Conservation (phyloP, 92 coral and sea anemone genomes). For the Heliopora coerulea region DNA sequence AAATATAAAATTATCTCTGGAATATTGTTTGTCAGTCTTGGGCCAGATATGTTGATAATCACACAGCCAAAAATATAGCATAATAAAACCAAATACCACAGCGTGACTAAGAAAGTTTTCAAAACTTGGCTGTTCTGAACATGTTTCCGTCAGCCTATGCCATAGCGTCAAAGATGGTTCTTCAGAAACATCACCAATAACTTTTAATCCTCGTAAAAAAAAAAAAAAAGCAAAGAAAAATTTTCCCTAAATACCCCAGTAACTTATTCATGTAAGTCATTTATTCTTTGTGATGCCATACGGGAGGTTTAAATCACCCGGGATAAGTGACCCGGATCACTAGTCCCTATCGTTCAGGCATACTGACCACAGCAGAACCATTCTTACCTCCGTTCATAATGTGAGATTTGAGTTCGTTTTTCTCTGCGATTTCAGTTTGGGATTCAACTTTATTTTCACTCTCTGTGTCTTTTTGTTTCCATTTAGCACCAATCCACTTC, state of each 20-base stretch:
- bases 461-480: slow-evolving; percentile 44
- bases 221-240: not conserved
- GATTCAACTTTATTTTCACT: slow-evolving; percentile 19
- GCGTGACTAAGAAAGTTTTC: slow-evolving; percentile 79
- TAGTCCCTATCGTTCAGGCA: no score
- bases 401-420: slow-evolving; percentile 3
- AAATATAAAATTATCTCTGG: slow-evolving; percentile 81
- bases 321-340: no score
- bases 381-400: slow-evolving; percentile 11
- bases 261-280: no score
- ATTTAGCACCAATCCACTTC: slow-evolving; percentile 54
- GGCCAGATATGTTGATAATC: slow-evolving; percentile 97
- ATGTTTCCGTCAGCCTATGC: slow-evolving; percentile 72
- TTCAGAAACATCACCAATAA: slow-evolving; percentile 6
- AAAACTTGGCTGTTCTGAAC: slow-evolving; percentile 82
- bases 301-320: no score
- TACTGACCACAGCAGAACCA: no score
- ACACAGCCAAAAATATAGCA: slow-evolving; percentile 96
- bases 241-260: no score
- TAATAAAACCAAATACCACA: slow-evolving; percentile 80
- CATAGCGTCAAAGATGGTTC: slow-evolving; percentile 30
- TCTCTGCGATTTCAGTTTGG: not conserved
- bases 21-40: slow-evolving; percentile 90
- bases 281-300: no score
- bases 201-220: not conserved